These are phyloP conservation scores for Otus sunia DNA, from an alignment of 2,113 vertebrate species.

Conservation along the genomic window DNA sequence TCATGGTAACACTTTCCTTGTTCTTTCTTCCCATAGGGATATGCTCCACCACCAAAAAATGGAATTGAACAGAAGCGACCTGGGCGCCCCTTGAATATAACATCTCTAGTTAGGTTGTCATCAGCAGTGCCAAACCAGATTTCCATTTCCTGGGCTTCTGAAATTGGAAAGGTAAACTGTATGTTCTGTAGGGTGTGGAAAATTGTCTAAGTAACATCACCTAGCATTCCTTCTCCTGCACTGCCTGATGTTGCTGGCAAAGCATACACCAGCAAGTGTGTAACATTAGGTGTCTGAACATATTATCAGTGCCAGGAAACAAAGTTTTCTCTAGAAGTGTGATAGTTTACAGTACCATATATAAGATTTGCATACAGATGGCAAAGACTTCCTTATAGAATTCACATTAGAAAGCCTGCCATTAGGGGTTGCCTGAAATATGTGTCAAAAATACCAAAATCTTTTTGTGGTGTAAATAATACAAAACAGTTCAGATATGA, in stretches of 20 bases:
- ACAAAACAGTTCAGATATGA: not conserved
- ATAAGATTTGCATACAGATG: not conserved
- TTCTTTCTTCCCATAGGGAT: conserved; percentile 77
- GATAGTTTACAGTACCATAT: not conserved
- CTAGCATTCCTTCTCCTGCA: not conserved
- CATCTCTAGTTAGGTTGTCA: conserved; percentile 89
- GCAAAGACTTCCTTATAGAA: not conserved
- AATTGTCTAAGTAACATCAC: not conserved
- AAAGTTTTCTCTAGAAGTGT: not conserved
- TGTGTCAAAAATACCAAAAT: not conserved
- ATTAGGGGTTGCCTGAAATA: not conserved
- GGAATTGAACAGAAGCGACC: conserved; percentile 96
- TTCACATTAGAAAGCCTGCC: not conserved
- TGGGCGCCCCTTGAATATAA: conserved; percentile 93
- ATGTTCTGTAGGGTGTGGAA: not conserved
- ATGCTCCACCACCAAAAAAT: conserved; percentile 91
- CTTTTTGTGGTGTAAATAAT: not conserved
- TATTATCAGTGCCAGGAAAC: not conserved
- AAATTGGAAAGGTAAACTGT: conserved; percentile 91
- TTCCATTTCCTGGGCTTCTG: conserved; percentile 94
- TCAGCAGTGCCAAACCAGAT: conserved; percentile 98
- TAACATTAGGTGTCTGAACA: not conserved
- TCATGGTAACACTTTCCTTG: not conserved
- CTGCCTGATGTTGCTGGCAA: not conserved
- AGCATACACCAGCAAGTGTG: not conserved